Base-by-base conservation (phyloP, 2,797 vertebrate genomes). In the Tokudaia tokunoshimensis region DNA sequence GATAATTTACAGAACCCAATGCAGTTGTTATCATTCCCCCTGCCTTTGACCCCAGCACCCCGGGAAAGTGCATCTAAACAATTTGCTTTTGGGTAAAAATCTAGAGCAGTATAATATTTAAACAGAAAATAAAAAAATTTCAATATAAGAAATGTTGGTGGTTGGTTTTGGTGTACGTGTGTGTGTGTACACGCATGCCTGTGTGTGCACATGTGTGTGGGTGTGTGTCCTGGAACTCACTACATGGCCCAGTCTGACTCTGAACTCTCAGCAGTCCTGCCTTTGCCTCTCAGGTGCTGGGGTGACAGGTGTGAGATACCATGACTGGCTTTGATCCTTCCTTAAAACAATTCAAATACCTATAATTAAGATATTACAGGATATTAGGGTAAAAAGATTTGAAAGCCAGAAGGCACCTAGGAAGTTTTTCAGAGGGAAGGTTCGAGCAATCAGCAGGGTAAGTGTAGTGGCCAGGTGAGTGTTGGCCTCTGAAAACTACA, bases 91-190 rank as follows among this genome's bases (percentile, higher is more conserved):
- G 86, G 47, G 78, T 59, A 47, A 59, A 44, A 67, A 52, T 74
- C 11, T 52, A 47, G 57, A 63, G 22, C 55, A 24, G 57, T 26
- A 52, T 74, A 57, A 75, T 13, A 57, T 59, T 6, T 87, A 70
- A 95, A 67, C 0, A 72, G 59, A 88, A 94, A 88, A 92, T 2
- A 52, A 8, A 72, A 72, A 92, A 72, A 80, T 31, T 63, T 65
- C 83, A 57, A 26, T 65, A 55, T 44, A 7, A 44, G 47, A n/a
- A 93, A 93, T 75, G 37, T 3, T 34, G 31, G 4, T 17, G n/a
- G 70, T 15, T 26, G 44, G 41, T 8, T 65, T 50, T 34, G 6
- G 17, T 34, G 67, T 31, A 24, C 20, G 1, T 55, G n/a, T 37
- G 3, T 57, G 20, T 47, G 59, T 15, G 24, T 13, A 1, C 4